These are phyloP conservation scores for Diadema setosum DNA, from an alignment of 35 echinoderm and acorn worm species.

Conservation along the genomic window DNA sequence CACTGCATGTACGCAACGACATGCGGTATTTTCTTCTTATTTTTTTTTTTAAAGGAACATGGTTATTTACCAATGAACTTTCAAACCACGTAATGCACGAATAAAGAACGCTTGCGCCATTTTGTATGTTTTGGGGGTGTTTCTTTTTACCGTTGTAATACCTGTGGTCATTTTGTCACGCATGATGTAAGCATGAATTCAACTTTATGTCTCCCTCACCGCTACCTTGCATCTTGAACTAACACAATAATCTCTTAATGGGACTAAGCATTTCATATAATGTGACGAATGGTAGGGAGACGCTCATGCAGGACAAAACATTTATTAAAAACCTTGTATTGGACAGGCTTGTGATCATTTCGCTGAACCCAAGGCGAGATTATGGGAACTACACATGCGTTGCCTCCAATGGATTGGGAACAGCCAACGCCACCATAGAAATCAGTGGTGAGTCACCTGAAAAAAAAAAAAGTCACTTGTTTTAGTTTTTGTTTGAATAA, in stretches of 20 bases:
- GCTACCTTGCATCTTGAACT: background rate
- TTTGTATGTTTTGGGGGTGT: too few species aligned
- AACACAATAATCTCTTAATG: background rate
- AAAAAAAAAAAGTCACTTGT: background rate
- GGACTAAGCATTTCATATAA: background rate
- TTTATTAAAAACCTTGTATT: background rate
- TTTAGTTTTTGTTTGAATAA: background rate
- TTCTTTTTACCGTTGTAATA: too few species aligned
- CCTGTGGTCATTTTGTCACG: background rate
- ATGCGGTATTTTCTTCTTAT: too few species aligned
- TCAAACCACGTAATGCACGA: too few species aligned
- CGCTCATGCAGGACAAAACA: background rate
- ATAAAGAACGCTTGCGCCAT: too few species aligned
- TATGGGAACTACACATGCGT: background rate
- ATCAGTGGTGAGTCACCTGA: background rate
- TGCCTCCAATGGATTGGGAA: background rate
- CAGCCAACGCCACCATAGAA: background rate
- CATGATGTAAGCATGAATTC: background rate
- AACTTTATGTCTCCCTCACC: background rate
- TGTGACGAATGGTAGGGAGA: background rate
- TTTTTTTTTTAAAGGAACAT: too few species aligned
- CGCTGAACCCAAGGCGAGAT: background rate
- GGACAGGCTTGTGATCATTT: background rate
- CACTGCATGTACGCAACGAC: too few species aligned
- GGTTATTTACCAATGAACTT: too few species aligned